Conservation (phyloP, 2,888 invertebrate species). For the Hypolimnas misippus region DNA sequence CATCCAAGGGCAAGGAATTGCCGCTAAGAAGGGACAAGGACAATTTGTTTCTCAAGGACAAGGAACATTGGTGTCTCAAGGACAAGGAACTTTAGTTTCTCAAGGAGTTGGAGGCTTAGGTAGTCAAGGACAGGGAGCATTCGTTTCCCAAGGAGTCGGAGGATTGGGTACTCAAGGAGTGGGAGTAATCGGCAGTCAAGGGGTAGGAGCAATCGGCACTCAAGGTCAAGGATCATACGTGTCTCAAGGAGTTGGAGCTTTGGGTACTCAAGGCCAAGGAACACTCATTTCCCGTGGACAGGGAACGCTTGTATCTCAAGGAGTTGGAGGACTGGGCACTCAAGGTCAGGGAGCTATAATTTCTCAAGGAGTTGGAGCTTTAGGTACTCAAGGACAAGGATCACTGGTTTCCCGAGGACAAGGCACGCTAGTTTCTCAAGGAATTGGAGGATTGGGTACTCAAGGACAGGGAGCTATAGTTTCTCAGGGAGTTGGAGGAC, state of each 20-base stretch:
- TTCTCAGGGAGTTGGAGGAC: constrained; percentile 35
- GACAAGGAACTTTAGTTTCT: constrained; percentile 17
- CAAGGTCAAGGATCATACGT: no score
- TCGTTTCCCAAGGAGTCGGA: constrained; percentile 39
- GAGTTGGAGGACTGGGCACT: no score
- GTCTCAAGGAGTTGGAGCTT: no score
- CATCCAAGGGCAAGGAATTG: constrained; percentile 14
- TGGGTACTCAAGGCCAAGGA: no score
- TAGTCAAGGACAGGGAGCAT: constrained; percentile 37
- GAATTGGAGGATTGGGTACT: constrained; percentile 9
- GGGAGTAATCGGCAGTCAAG: no score
- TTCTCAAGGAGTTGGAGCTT: constrained; percentile 37
- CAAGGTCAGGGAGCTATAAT: no score
- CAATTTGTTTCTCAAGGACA: constrained; percentile 36
- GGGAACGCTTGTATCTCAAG: constrained; percentile 16
- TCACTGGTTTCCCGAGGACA: constrained; percentile 30
- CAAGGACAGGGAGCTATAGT: constrained; percentile 39
- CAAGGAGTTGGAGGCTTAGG: constrained; percentile 13
- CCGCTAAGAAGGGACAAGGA: constrained; percentile 36
- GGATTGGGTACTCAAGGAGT: no score
- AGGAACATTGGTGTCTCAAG: constrained; percentile 36
- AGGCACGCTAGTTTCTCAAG: constrained; percentile 20
- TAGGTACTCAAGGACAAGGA: constrained; percentile 38
- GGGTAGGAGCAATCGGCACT: no score
- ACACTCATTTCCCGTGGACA: background rate